Evolutionary conservation across 2,797 vertebrate genomes (phyloP).

Genomic region (Trematomus bernacchii): DNA sequence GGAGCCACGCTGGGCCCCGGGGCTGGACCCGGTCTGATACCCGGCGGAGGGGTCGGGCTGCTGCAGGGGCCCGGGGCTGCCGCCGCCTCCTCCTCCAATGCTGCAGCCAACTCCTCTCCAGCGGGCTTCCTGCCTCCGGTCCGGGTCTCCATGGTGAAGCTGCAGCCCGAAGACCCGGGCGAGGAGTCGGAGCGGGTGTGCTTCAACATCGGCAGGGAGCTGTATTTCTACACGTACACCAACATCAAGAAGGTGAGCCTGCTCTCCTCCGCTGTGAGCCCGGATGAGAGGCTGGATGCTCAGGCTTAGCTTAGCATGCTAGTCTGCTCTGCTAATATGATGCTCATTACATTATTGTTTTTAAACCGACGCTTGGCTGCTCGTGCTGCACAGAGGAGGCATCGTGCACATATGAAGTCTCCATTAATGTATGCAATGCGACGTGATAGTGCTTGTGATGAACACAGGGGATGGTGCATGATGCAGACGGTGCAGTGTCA

Average conservation of each 20-base stretch:
- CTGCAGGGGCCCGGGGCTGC: conserved; percentile 85
- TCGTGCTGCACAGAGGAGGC: neutral
- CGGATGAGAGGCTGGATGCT: conserved; percentile 6
- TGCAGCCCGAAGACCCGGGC: conserved; percentile 88
- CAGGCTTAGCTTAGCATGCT: conserved; percentile 60
- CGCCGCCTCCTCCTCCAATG: conserved; percentile 77
- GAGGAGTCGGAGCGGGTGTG: conserved; percentile 92
- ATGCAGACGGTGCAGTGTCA: conserved; percentile 6
- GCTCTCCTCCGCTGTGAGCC: neutral
- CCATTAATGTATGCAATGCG: neutral
- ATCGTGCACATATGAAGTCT: accelerated
- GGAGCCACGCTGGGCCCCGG: conserved; percentile 82
- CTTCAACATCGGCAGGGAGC: conserved; percentile 93
- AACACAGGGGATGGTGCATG: conserved; percentile 30
- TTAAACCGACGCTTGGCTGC: neutral
- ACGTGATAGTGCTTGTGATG: neutral
- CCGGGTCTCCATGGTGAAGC: conserved; percentile 92
- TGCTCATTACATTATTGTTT: conserved; percentile 25
- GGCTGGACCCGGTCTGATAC: conserved; percentile 78
- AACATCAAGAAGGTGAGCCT: conserved; percentile 91
- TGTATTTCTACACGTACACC: conserved; percentile 93
- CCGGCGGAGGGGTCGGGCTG: conserved; percentile 84
- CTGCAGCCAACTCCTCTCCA: conserved; percentile 84
- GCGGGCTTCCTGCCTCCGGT: conserved; percentile 89
- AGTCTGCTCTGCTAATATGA: conserved; percentile 31